Evolutionary conservation across 2,797 vertebrate species (phyloP), one percentile per base, ranked within the genome.

Genomic region (Brachyalestes nurse): DNA sequence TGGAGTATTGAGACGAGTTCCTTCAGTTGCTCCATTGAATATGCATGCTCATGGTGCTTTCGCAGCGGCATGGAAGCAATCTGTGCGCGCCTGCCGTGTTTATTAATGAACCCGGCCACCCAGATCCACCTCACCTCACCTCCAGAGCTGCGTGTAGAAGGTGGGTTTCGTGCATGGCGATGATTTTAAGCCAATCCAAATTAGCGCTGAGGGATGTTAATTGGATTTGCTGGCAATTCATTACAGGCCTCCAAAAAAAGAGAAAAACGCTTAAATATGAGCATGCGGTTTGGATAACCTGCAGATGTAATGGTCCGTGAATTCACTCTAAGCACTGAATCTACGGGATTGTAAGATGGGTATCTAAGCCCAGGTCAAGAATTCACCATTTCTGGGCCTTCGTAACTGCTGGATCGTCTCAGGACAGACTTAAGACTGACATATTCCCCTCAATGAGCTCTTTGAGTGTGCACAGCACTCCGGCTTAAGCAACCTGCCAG

Each of bases 21-120:
- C 34, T 34, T 34, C 34, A 34, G 34, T 34, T 34, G 34, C 34
- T 34, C 19, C 66, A 28, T 21, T 86, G 84, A 88, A 88, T 86
- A 90, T 87, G 84, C 78, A 81, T 82, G 70, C 42, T 62, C 86
- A 85, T 85, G 84, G 72, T 58, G 34, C 65, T 42, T 53, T 64
- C 19, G 25, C 19, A 23, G 82, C 25, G 61, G 79, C 81, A 80
- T 70, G 79, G 81, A 66, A 79, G 80, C 79, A 69, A 72, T 84
- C 84, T 85, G 81, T 57, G 60, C 34, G 34, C 34, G 34, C 34
- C 34, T 34, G 34, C 34, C 49, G 58, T 86, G 40, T 69, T 66
- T 75, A 47, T 74, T 83, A 75, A 81, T 80, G 69, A 80, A 79
- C 65, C 69, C 80, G 80, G 79, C 80, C 84, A 85, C 85, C 81